Base-by-base conservation (phyloP, 2,113 vertebrate species). In the Echinops telfairi region DNA sequence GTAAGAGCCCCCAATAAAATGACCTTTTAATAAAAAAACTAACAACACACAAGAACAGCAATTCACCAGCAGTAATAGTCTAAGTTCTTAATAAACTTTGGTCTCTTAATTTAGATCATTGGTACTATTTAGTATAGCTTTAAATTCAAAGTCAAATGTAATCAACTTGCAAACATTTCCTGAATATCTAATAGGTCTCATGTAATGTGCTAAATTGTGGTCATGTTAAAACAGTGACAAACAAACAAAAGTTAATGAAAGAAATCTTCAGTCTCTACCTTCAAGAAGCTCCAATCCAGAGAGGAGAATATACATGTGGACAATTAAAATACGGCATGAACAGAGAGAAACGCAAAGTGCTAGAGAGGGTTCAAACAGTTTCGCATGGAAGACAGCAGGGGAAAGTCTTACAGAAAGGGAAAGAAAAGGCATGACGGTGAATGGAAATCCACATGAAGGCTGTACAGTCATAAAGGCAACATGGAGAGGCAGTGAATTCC, bases 231-330 rank as follows among this genome's bases (percentile, higher is more conserved):
- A 80, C n/a, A 80, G 78, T 2, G 9, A 12, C 53, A 0, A 16
- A 36, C 9, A 66, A 38, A 57, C 70, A 40, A 62, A 33, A 66
- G 12, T 62, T 22, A n/a, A 47, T 2, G 2, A 15, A 25, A 87
- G 38, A 66, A 57, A 22, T 23, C 76, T 4, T 83, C 14, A 27
- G 10, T 81, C 22, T 57, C 58, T 80, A 70, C n/a, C 77, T 94
- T 89, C 3, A 60, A n/a, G 20, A 94, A 71, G 53, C 33, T 86
- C 47, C 58, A 86, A 29, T 58, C 17, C 43, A 88, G 47, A 17
- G 58, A 80, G 94, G 58, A 80, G 94, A 96, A 91, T 17, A 79
- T 6, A 78, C 23, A n/a, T 0, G 29, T 64, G 91, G 66, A 89
- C 36, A 22, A 82, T 60, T 43, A 36, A 3, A 15, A 64, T 17